Base-by-base conservation (phyloP, 2,113 vertebrate genomes). In the Percina caprodes region DNA sequence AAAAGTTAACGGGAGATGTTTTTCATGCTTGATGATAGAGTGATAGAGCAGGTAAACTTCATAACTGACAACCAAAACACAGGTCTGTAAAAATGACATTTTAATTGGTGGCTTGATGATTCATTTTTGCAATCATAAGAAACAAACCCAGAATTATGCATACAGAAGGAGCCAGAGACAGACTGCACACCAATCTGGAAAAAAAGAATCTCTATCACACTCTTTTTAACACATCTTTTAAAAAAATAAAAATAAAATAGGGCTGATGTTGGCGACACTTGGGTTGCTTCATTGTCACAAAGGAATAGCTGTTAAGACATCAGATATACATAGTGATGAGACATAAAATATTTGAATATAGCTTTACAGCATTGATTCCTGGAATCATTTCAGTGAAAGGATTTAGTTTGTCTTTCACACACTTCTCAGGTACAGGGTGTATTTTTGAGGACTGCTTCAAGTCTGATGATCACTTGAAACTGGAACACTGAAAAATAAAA, bases 81-180 rank as follows among this genome's bases (percentile, higher is more conserved):
- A 80, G 71, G 77, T 91, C 75, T 93, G 87, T 89, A 94, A 95
- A 95, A 94, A 94, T 89, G 88, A 93, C 87, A 92, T 93, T 94
- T 95, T 95, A 94, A 94, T 95, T 82, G 92, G 92, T 92, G 91
- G 90, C 78, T 93, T 88, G 87, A 94, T 93, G 92, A 92, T 92
- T 93, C 87, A 87, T 92, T 90, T 90, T 92, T 92, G 94, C 89
- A 92, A 91, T 92, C 85, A 92, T 90, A 93, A 88, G 83, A 93
- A 91, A 89, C 84, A 92, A 88, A 89, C 74, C 71, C 80, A 92
- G 90, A 81, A 79, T 77, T 79, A 89, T 88, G 87, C 88, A 85
- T 85, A 92, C 88, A 93, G 86, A 82, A 86, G 77, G 79, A 92
- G 82, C 83, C 86, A 74, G 86, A 85, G 84, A 91, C 76, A 82